phyloP scores from a whole-genome alignment of 2,113 vertebrate species.

The Acrocephalus arundinaceus region DNA sequence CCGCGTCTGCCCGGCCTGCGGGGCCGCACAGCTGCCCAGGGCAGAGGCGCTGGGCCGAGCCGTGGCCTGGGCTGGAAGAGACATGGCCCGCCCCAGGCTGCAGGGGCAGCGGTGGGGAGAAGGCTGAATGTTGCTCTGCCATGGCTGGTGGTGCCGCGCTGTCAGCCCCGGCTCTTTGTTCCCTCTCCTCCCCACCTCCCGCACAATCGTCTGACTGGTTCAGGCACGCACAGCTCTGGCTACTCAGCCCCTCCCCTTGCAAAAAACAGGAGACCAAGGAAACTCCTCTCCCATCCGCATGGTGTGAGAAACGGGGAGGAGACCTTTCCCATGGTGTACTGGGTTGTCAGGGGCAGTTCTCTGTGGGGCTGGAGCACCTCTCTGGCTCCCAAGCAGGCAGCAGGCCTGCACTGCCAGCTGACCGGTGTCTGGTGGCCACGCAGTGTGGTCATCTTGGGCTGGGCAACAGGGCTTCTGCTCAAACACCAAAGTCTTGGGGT shows the following conservation, averaged over 20 bases:
- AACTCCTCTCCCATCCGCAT: conserved; percentile 15
- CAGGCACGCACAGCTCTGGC: background rate
- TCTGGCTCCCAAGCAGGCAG: background rate
- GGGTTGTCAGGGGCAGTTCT: background rate
- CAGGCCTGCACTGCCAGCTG: background rate
- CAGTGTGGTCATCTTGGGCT: background rate
- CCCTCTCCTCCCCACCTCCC: conserved; percentile 22
- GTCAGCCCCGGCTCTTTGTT: conserved; percentile 46
- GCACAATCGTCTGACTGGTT: conserved; percentile 34
- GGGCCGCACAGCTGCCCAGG: background rate
- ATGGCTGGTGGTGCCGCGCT: background rate
- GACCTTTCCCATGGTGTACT: background rate
- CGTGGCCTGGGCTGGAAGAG: background rate
- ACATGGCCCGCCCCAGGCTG: background rate
- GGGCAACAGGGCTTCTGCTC: background rate
- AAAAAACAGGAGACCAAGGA: conserved; percentile 46
- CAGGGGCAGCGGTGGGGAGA: background rate
- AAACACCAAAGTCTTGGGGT: background rate
- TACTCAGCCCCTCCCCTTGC: conserved; percentile 44
- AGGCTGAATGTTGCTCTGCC: background rate
- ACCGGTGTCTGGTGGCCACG: background rate
- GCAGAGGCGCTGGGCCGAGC: background rate
- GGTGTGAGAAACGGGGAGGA: conserved; percentile 14
- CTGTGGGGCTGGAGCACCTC: background rate
- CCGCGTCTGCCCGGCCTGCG: background rate